Evolutionary conservation across 2,797 vertebrate genomes (phyloP), one percentile per base, ranked within the genome.

Genomic region (Sus cebifrons): DNA sequence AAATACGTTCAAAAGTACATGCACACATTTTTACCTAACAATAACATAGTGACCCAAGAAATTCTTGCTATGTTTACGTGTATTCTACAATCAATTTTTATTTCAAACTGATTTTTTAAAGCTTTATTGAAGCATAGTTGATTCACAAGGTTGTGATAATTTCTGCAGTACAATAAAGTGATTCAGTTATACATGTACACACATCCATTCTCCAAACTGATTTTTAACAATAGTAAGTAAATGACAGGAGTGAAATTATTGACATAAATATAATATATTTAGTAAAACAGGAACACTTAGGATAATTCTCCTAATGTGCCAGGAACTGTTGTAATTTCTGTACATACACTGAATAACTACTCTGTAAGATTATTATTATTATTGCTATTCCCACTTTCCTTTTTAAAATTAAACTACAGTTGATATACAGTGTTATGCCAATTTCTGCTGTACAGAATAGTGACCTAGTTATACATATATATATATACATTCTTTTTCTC

Each of bases 191-290:
- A 49, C 44, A 49, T 49, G 44, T 49, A 49, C 6, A 49, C 44
- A 49, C 44, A 10, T 49, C 44, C 44, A 49, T 49, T 49, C 44
- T 73, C 21, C 40, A 68, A 90, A 86, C 4, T 67, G 14, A 81
- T 75, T 86, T 86, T 86, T 88, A 84, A 70, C 25, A 52, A 3
- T n/a, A 52, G 65, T 73, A 91, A 73, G 21, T 85, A 81, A 86
- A 49, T 58, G 6, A 79, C 58, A 86, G 4, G 23, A 2, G 6
- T 68, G 52, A 82, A 17, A 86, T 62, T 1, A 86, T 54, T 92
- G 86, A 27, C 2, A 23, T 67, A 36, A 84, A 73, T 14, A 32
- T 27, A 64, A 10, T 40, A 86, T 68, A 20, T 49, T 68, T 68
- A 54, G 1, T 70, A 73, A 65, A 96, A 15, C 14, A 77, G 12